Evolutionary conservation across 2,797 vertebrate genomes (phyloP), one percentile per base, ranked within the genome.

Genomic region (Kryptolebias ocellatus): DNA sequence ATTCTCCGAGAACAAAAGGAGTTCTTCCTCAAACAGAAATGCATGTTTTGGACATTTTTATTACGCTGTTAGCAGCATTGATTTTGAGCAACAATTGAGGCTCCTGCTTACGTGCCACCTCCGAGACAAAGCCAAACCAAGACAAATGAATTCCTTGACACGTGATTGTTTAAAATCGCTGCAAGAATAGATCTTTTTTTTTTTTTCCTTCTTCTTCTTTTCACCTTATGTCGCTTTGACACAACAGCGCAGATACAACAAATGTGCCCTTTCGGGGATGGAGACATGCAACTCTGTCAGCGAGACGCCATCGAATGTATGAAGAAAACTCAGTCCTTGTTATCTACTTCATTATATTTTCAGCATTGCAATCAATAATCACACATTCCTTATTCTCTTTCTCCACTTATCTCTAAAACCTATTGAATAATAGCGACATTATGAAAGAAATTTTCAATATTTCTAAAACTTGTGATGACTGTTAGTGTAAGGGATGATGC

Each of bases 61-160:
- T 92, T 90, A 85, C 82, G 67, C 87, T 54, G 86, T 90, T 90
- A 86, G 88, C 71, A 37, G 74, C 90, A 90, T 94, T 86, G 87
- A 93, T 92, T 89, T 84, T 70, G 67, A 56, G 64, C 67, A 72
- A 92, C 91, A 93, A 92, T 92, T 85, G 90, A 74, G 75, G 67
- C 68, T 31, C 66, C 64, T 46, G 76, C 84, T 89, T 90, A 80
- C 72, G 86, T 87, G 90, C 92, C 93, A 92, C 88, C 80, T 68
- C 74, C 0, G 66, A 90, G 86, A 94, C 90, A 93, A 94, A 93
- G 90, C 85, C 86, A 83, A 90, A 93, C 90, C 82, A 93, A 91
- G 90, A 94, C 86, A 87, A 87, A 94, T 94, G 89, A 92, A 93
- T 91, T 92, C 83, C 76, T 78, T 62, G 76, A 81, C 81, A 76